Evolutionary conservation across 2,888 invertebrate genomes (phyloP), one percentile per base, ranked within the genome.

Genomic region (Drosophila nr. fundita): DNA sequence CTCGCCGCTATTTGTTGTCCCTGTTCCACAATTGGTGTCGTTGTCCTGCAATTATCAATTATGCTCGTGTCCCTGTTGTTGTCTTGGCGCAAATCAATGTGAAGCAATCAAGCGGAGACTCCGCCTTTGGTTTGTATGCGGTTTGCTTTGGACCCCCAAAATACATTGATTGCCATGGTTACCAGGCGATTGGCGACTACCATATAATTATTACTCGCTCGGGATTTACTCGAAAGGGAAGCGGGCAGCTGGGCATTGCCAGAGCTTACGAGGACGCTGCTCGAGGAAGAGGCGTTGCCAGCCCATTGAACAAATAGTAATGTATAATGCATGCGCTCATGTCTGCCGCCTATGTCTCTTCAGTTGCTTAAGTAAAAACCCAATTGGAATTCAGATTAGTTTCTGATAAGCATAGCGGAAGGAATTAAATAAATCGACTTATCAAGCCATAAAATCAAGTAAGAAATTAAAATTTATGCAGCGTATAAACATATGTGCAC

Each of bases 51-150:
- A 27, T 45, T 30, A 13, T 59, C 64, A 66, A 68, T 62, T 72
- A 69, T 62, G 58, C 61, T 54, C 77, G 64, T 63, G 55, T 66
- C 53, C 30, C 29, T 42, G 38, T 21, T 30, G 50, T 13, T 50
- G 29, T 18, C 36, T 36, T 24, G 7, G n/a, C 30, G 55, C 80
- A 73, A 83, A 87, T 76, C 82, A 73, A 87, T 77, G 68, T 85
- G 68, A 73, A 64, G 64, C 87, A 84, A 86, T 89, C 89, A 79
- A 76, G 61, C 38, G 24, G 10, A 27, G 66, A 38, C 68, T 45
- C 61, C 63, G 64, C 76, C 67, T 63, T 73, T 63, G 38, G 6
- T n/a, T 29, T 38, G 55, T 53, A 57, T 62, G 60, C 45, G 71
- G 65, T 80, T 71, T 66, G 73, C 45, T 82, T 74, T 82, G 89